These are phyloP conservation scores for Hipparchia semele DNA, from an alignment of 2,888 invertebrate species.

Conservation along the genomic window DNA sequence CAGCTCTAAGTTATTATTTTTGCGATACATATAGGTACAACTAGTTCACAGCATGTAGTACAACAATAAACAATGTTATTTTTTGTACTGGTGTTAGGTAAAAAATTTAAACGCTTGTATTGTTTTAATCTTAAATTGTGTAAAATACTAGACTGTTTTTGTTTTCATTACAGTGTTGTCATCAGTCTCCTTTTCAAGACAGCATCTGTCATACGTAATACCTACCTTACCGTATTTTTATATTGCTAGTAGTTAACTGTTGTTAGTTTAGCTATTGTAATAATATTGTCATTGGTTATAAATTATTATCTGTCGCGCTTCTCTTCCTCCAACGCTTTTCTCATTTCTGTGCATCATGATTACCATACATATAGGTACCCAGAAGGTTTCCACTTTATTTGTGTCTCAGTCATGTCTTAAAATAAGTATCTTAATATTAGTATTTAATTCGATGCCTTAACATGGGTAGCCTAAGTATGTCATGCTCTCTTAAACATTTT, in stretches of 20 bases:
- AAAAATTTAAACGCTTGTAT: not conserved
- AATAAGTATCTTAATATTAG: too few species aligned
- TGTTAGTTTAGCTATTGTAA: too few species aligned
- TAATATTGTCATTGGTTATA: too few species aligned
- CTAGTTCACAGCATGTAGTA: conserved; percentile 9
- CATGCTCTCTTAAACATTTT: too few species aligned
- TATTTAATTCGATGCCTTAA: too few species aligned
- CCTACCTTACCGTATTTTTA: not conserved
- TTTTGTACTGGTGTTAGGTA: not conserved
- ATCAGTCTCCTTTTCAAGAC: conserved; percentile 48
- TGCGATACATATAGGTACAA: not conserved
- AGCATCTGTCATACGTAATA: conserved; percentile 46
- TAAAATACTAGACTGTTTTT: conserved; percentile 2
- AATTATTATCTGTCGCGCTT: too few species aligned
- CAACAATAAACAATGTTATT: conserved; percentile 12
- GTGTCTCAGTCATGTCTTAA: too few species aligned
- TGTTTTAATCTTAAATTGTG: not conserved
- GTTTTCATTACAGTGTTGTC: conserved; percentile 52
- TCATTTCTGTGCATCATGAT: not conserved
- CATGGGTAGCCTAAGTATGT: too few species aligned
- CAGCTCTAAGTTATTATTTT: conserved; percentile 2
- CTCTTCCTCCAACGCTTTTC: not conserved
- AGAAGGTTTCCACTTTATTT: too few species aligned
- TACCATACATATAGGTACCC: too few species aligned
- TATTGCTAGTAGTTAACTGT: not conserved